Base-by-base conservation (phyloP, 2,888 invertebrate species). In the Thysanoteuthis rhombus region DNA sequence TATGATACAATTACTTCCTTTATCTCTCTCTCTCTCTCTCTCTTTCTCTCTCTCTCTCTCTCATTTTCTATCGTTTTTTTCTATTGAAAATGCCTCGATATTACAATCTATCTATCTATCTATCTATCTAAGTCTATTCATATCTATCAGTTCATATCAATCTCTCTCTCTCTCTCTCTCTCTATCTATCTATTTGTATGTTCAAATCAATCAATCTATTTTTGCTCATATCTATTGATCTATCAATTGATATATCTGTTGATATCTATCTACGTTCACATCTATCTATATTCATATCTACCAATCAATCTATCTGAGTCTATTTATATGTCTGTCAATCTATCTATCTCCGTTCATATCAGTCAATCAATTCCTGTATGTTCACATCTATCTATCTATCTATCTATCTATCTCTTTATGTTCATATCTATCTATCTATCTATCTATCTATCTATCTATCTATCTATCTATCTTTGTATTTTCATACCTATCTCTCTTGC, bases 101-200 rank as follows among this genome's bases (percentile, higher is more conserved):
- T 8, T 42, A 42, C 8, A 42, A 16, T 42, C 16, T 42, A 6
- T 42, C 42, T 42, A 1, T 90, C 90, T n/a, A n/a, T 93, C 90
- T 52, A 12, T 52, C 93, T 52, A 32, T 52, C 93, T 52, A 39
- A n/a, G n/a, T 52, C n/a, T n/a, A n/a, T n/a, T 90, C 12, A 5
- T 42, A 42, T 42, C 42, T 42, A 5, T 42, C 5, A 39, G 47
- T 93, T 40, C 89, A 89, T 40, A 47, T 93, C 93, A 89, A 16
- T 90, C 93, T 93, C 90, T 90, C 93, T 93, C 93, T 92, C 92
- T 75, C 75, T 92, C 89, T 92, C 75, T 93, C 89, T 52, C 40
- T 89, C 28, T 93, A 25, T 75, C 42, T 42, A 0, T 19, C 89
- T 92, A 4, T 58, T 16, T 38, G 2, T 92, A 16, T 89, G n/a